Conservation (phyloP, 2,113 vertebrate genomes). For the Arvicanthis niloticus region DNA sequence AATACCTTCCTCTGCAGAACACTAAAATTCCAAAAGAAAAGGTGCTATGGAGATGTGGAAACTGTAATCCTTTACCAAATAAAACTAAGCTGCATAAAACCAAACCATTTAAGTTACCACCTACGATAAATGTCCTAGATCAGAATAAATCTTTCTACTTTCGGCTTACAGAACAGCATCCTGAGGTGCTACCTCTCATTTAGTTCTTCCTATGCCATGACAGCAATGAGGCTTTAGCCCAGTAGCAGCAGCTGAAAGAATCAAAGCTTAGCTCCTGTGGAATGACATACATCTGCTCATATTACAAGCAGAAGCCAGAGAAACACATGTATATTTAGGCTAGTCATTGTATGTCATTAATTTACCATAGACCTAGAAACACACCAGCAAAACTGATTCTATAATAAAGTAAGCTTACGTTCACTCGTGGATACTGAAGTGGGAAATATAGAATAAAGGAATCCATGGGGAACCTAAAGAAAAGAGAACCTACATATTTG, state of each 20-base stretch:
- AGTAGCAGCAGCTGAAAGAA: not conserved
- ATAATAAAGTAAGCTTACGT: not conserved
- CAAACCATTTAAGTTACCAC: not conserved
- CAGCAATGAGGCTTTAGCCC: not conserved
- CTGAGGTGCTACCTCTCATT: too few relatives aligned
- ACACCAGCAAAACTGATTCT: not conserved
- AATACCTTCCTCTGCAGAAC: too few relatives aligned
- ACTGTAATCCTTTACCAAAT: not conserved
- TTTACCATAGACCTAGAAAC: not conserved
- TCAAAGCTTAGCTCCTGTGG: not conserved
- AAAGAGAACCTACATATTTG: not conserved
- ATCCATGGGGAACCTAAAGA: too few relatives aligned
- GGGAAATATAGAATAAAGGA: not conserved
- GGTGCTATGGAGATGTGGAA: too few relatives aligned
- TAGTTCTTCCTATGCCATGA: not conserved
- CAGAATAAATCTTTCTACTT: not conserved
- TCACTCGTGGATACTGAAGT: not conserved
- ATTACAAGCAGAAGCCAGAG: not conserved
- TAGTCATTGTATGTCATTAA: not conserved
- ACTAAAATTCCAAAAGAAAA: not conserved
- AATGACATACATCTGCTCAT: too few relatives aligned
- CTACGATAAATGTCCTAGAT: not conserved
- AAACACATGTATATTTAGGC: not conserved
- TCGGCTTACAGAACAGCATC: not conserved
- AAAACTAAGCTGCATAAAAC: not conserved